Conservation (phyloP, 2,888 invertebrate genomes). For the Alsophila aescularia region DNA sequence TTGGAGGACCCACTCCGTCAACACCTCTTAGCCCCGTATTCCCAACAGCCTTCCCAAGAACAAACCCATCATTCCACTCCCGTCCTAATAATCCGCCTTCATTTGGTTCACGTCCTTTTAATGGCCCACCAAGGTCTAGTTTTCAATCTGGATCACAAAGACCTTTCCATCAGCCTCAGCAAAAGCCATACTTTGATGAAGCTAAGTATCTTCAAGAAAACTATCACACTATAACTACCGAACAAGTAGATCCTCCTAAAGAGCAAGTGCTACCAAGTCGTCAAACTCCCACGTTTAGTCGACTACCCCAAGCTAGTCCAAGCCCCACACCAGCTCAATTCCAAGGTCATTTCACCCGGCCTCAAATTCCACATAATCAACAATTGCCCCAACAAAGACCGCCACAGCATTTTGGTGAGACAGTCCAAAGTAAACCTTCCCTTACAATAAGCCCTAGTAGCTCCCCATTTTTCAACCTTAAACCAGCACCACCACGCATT, state of each 20-base stretch:
- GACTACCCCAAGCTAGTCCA: constrained; percentile 60
- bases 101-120: constrained; percentile 67
- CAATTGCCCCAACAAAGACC: constrained; percentile 80
- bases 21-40: constrained; percentile 65
- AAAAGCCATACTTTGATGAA: constrained; percentile 76
- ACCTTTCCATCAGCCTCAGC: constrained; percentile 76
- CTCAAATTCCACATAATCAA: constrained; percentile 69
- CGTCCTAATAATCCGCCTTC: constrained; percentile 61
- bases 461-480: constrained; percentile 75
- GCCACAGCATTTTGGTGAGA: constrained; percentile 67
- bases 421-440: constrained; percentile 57
- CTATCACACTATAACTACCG: constrained; percentile 80
- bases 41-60: constrained; percentile 63
- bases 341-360: constrained; percentile 65
- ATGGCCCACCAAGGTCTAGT: constrained; percentile 68
- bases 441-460: constrained; percentile 64
- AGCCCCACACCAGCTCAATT: constrained; percentile 65
- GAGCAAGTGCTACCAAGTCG: constrained; percentile 69
- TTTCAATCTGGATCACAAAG: constrained; percentile 83
- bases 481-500: constrained; percentile 74
- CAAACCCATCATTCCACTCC: constrained; percentile 63
- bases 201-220: constrained; percentile 82
- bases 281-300: constrained; percentile 64
- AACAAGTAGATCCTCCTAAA: constrained; percentile 74
- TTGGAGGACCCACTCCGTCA: constrained; percentile 61